Conservation (phyloP, 2,888 invertebrate genomes). For the Drosophila lutescens region DNA sequence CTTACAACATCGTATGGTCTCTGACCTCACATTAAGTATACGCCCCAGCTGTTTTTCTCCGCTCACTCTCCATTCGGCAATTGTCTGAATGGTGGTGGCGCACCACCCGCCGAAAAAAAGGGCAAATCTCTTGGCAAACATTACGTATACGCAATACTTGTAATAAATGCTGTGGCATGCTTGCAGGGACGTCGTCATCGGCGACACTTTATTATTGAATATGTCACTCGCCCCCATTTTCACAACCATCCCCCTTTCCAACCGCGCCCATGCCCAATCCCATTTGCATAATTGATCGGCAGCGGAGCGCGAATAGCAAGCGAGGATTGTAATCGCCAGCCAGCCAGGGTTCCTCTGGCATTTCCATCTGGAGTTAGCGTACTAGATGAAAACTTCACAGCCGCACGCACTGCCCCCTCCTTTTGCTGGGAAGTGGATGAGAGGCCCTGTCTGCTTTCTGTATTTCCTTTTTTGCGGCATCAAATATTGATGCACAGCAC, state of each 20-base stretch:
- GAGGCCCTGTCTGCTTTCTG: slow-evolving; percentile 25
- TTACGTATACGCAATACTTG: slow-evolving; percentile 66
- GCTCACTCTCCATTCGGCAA: slow-evolving; percentile 1
- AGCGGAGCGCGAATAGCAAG: slow-evolving; percentile 73
- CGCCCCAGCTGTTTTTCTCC: slow-evolving; percentile 46
- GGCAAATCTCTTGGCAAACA: slow-evolving; percentile 39
- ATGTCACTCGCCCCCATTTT: slow-evolving; percentile 48
- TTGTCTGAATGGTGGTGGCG: slow-evolving; percentile 22
- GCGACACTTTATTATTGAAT: slow-evolving; percentile 75
- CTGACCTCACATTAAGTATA: slow-evolving; percentile 49
- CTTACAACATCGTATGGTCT: slow-evolving; percentile 41
- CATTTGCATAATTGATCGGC: slow-evolving; percentile 79
- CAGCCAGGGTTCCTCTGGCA: slow-evolving; percentile 5
- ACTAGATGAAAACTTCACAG: slow-evolving; percentile 1
- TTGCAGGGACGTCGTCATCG: slow-evolving; percentile 49
- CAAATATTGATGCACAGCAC: slow-evolving; percentile 67
- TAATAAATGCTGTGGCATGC: slow-evolving; percentile 74
- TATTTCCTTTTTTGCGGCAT: slow-evolving; percentile 25
- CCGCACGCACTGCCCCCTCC: neutral
- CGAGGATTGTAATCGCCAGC: slow-evolving; percentile 66
- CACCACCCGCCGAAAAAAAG: slow-evolving; percentile 20
- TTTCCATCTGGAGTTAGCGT: slow-evolving; percentile 29
- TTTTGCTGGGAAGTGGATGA: slow-evolving; percentile 13
- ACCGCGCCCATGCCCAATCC: slow-evolving; percentile 15
- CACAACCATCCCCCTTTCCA: neutral